Conservation (phyloP, 2,797 vertebrate species). For the Aplochiton taeniatus region DNA sequence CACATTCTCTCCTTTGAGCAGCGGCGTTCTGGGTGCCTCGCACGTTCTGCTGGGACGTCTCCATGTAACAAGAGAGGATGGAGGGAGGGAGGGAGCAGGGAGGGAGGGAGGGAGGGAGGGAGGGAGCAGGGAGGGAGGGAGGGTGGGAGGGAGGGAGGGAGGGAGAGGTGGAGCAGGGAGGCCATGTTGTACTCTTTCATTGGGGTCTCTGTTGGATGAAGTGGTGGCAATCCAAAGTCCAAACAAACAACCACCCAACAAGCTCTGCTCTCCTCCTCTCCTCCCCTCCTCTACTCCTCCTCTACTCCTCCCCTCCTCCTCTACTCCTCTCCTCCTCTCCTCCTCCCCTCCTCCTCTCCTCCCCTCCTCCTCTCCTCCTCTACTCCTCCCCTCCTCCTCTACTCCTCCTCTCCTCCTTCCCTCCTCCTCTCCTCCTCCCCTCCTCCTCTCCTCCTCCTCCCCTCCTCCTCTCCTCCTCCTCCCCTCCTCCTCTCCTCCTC, state of each 20-base stretch:
- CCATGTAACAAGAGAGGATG: constrained; percentile 46
- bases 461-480: background rate
- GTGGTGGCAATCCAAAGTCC: constrained; percentile 37
- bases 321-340: constrained; percentile 17
- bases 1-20: constrained; percentile 29
- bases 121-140: constrained; percentile 11
- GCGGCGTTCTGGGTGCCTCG: constrained; percentile 25
- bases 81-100: background rate
- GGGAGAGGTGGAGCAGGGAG: background rate
- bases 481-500: background rate
- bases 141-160: background rate
- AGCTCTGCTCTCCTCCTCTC: background rate
- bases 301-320: constrained; percentile 31
- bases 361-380: background rate
- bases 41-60: constrained; percentile 59
- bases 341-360: too few relatives aligned
- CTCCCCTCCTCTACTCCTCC: constrained; percentile 48
- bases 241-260: constrained; percentile 37
- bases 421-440: background rate
- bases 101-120: constrained; percentile 35
- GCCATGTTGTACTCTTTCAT: constrained; percentile 23
- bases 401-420: constrained; percentile 52
- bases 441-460: constrained; percentile 21
- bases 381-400: constrained; percentile 26
- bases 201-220: constrained; percentile 36